Evolutionary conservation across 2,797 vertebrate genomes (phyloP).

Genomic region (Sebastes iracundus): DNA sequence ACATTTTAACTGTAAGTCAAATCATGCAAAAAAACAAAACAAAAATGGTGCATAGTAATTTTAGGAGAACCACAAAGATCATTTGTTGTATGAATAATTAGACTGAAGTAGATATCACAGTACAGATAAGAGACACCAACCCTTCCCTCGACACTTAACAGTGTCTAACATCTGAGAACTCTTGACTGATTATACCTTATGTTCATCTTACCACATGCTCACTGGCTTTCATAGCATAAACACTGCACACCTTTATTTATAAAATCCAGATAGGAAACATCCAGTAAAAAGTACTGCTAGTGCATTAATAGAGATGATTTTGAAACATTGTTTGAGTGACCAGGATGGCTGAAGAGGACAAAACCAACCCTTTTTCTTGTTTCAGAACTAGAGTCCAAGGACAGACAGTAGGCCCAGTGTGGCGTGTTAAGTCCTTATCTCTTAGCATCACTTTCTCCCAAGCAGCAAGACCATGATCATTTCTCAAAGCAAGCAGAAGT

Average conservation of each 20-base stretch:
- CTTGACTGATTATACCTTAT: slow-evolving; percentile 8
- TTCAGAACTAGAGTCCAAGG: slow-evolving; percentile 35
- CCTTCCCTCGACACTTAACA: slow-evolving; percentile 12
- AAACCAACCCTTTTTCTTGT: slow-evolving; percentile 43
- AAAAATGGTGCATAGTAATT: slow-evolving; percentile 58
- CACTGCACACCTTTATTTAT: slow-evolving; percentile 40
- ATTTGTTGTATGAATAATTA: slow-evolving; percentile 44
- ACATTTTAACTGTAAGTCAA: slow-evolving; percentile 41
- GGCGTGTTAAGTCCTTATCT: slow-evolving; percentile 9
- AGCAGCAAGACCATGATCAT: slow-evolving; percentile 20
- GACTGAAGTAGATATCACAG: slow-evolving; percentile 67
- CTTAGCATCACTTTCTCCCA: slow-evolving; percentile 39
- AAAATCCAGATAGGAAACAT: slow-evolving; percentile 45
- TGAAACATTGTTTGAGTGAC: slow-evolving; percentile 4
- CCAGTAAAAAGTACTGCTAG: slow-evolving; percentile 50
- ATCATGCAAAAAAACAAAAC: slow-evolving; percentile 52
- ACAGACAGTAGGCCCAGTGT: slow-evolving; percentile 21
- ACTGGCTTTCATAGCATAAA: slow-evolving; percentile 38
- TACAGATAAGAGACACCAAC: slow-evolving; percentile 58
- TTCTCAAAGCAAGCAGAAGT: slow-evolving; percentile 42
- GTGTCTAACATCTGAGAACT: slow-evolving; percentile 15
- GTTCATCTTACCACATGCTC: slow-evolving; percentile 50
- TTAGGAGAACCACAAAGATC: slow-evolving; percentile 38
- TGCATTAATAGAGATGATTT: slow-evolving; percentile 51
- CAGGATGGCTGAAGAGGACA: slow-evolving; percentile 15